Percentiles rank a stretch among this genome's conserved stretches.
Conservation (phyloP, 2,888 invertebrate genomes). For the Cartodere bifasciata region DNA sequence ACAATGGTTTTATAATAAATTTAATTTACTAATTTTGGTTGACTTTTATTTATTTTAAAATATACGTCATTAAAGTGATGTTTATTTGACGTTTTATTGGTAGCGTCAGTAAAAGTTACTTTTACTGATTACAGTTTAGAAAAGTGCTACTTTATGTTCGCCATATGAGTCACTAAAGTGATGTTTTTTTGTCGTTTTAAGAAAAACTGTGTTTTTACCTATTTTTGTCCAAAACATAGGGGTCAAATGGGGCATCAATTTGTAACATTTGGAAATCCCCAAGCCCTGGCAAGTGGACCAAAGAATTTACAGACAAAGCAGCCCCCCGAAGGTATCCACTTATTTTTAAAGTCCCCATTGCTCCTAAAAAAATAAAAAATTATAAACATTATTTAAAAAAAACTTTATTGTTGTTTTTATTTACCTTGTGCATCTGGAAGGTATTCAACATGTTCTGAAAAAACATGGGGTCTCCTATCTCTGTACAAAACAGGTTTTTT, state of each 20-base stretch:
- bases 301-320: conserved; percentile 71
- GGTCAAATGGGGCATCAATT: conserved; percentile 61
- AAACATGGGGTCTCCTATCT: conserved; percentile 69
- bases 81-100: too few species aligned
- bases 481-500: conserved; percentile 59
- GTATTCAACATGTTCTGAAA: conserved; percentile 70
- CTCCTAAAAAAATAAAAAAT: conserved; percentile 16
- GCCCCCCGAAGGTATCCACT: conserved; percentile 80
- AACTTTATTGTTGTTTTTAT: conserved; percentile 5
- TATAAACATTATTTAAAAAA: too few species aligned
- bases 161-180: too few species aligned
- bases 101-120: too few species aligned
- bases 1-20: too few species aligned
- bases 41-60: too few species aligned
- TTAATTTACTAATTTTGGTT: too few species aligned
- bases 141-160: too few species aligned
- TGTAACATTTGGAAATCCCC: conserved; percentile 87
- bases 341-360: conserved; percentile 58
- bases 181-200: too few species aligned
- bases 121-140: too few species aligned
- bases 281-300: conserved; percentile 83
- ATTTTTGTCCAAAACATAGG: conserved; percentile 29
- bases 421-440: conserved; percentile 35
- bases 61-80: too few species aligned
- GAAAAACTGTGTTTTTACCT: conserved; percentile 28